Evolutionary conservation across 2,797 vertebrate genomes (phyloP).

Genomic region (Neomorphus geoffroyi): DNA sequence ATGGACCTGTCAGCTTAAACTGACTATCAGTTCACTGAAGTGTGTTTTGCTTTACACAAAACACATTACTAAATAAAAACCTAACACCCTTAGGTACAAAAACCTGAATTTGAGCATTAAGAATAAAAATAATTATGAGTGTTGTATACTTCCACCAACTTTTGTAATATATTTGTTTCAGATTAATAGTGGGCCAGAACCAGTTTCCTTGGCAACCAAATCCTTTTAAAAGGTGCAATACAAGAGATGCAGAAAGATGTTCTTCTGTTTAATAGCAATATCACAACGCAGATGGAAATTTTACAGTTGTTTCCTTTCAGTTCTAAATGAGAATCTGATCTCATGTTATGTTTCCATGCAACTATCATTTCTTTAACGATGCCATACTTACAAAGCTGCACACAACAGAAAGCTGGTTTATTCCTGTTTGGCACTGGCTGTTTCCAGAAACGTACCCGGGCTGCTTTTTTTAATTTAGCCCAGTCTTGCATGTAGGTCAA

Average conservation of each 20-base stretch:
- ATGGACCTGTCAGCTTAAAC: conserved; percentile 64
- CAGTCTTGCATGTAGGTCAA: conserved; percentile 65
- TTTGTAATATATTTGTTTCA: conserved; percentile 84
- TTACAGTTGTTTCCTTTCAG: conserved; percentile 44
- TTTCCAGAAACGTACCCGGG: conserved; percentile 51
- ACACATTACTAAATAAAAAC: conserved; percentile 46
- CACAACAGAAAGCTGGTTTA: conserved; percentile 40
- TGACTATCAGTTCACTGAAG: conserved; percentile 53
- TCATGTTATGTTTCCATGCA: conserved; percentile 63
- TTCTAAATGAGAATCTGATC: conserved; percentile 56
- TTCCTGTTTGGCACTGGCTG: conserved; percentile 35
- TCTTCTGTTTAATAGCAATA: conserved; percentile 63
- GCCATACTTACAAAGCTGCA: conserved; percentile 49
- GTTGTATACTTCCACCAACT: conserved; percentile 75
- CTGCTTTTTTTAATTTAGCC: conserved; percentile 26
- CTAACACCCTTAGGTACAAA: conserved; percentile 28
- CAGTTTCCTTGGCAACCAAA: conserved; percentile 96
- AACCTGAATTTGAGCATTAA: conserved; percentile 44
- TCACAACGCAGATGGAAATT: conserved; percentile 68
- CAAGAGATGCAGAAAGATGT: conserved; percentile 72
- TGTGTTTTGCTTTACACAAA: conserved; percentile 56
- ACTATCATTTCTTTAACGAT: conserved; percentile 54
- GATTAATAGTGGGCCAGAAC: conserved; percentile 93
- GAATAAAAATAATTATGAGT: conserved; percentile 37
- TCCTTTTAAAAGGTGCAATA: conserved; percentile 81